Evolutionary conservation across 2,888 invertebrate species (phyloP), one percentile per base, ranked within the genome.

Genomic region (Sialis fuliginosa): DNA sequence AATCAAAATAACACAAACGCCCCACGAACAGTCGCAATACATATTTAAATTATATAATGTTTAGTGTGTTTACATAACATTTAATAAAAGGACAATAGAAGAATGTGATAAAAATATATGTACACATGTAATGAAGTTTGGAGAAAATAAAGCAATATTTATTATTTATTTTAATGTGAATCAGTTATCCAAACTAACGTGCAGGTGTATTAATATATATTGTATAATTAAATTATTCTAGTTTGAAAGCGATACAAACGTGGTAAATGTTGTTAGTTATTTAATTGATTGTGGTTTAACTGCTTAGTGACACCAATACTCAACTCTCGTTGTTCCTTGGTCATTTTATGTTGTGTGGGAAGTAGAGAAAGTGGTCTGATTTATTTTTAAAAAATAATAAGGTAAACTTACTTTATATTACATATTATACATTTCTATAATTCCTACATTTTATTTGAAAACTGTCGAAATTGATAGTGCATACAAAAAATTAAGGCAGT

Each of bases 21-120:
- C 42, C 70, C 77, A 42, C 71, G 81, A 55, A 79, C 79, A 46
- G 79, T 83, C 60, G 83, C 85, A 64, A 84, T 84, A 63, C 84
- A 84, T 68, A 85, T 85, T 64, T 81, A 68, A 70, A n/a, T n/a
- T n/a, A n/a, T n/a, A n/a, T n/a, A 61, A 44, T 31, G 12, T 39
- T 30, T 31, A 22, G 31, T 42, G 42, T 31, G 42, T 31, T 30
- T 30, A 30, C 9, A 22, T 9, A 22, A 42, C 30, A 10, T 8
- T 42, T 31, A 7, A n/a, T n/a, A 42, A 42, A 42, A 42, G 10
- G 32, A 32, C 10, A 10, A 9, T 22, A 39, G 7, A 39, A 22
- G 10, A 39, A 6, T 22, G n/a, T 10, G 13, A 39, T 39, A 10
- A 39, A 22, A 39, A 39, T 13, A 39, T 13, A 39, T 39, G 39